Conservation (phyloP, 2,113 vertebrate species). For the Ursus arctos region DNA sequence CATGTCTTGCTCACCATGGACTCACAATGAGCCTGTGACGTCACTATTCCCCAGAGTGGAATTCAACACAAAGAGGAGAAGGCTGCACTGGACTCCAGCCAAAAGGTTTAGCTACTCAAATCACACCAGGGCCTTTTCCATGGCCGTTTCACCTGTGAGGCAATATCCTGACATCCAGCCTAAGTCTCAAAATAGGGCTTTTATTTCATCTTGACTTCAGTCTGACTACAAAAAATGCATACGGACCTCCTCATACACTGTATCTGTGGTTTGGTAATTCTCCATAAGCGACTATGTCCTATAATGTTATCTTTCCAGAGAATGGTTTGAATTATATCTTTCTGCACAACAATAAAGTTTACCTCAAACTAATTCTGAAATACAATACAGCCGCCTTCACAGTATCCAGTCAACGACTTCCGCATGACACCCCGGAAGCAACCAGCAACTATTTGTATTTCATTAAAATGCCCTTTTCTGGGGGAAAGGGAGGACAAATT, state of each 20-base stretch:
- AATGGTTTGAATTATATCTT: not conserved
- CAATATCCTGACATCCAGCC: not conserved
- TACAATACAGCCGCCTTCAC: not conserved
- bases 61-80: not conserved
- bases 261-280: not conserved
- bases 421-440: not conserved
- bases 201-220: not conserved
- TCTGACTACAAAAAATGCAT: not conserved
- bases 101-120: not conserved
- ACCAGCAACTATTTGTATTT: not conserved
- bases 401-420: not conserved
- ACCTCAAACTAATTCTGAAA: constrained; percentile 10
- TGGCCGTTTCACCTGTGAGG: not conserved
- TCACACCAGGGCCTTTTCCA: not conserved
- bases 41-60: not conserved
- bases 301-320: not conserved
- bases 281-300: not conserved
- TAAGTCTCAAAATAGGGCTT: not conserved
- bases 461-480: not conserved
- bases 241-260: not conserved
- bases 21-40: not conserved
- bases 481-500: not conserved
- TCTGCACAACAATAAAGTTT: not conserved
- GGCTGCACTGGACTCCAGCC: not conserved
- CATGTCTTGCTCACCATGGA: not conserved